These are phyloP conservation scores for Yoshiicerus persimilis DNA, from an alignment of 1,140 invertebrate species.

Conservation along the genomic window DNA sequence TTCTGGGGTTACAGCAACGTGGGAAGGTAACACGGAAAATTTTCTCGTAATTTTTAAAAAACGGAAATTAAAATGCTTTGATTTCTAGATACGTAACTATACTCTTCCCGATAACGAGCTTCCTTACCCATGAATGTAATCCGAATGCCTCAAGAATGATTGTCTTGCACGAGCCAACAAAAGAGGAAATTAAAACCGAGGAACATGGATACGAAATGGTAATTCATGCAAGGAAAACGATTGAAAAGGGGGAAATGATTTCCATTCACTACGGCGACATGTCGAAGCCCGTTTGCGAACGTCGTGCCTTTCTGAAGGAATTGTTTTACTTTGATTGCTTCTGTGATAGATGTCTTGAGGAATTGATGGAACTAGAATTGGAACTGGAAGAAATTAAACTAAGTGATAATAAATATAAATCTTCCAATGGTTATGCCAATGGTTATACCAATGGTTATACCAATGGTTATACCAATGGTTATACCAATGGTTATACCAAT, in stretches of 20 bases:
- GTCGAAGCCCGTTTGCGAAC: not conserved
- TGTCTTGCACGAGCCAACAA: too few relatives aligned
- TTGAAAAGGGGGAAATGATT: conserved; percentile 23
- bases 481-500: too few relatives aligned
- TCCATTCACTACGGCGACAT: conserved; percentile 30
- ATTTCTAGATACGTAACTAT: conserved; percentile 29
- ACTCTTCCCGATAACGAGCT: conserved; percentile 29
- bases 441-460: too few relatives aligned
- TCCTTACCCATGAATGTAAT: conserved; percentile 42
- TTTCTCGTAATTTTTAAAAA: not conserved
- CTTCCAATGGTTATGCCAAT: too few relatives aligned
- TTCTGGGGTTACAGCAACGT: conserved; percentile 31
- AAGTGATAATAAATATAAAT: not conserved
- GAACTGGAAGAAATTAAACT: not conserved
- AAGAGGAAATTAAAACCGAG: not conserved
- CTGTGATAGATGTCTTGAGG: conserved; percentile 17
- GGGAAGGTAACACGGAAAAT: not conserved
- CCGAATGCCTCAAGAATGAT: conserved; percentile 37
- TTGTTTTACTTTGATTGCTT: conserved; percentile 36
- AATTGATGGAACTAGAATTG: too few relatives aligned
- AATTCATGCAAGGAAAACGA: not conserved
- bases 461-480: too few relatives aligned
- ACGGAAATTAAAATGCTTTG: not conserved
- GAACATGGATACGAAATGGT: not conserved
- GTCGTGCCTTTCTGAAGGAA: not conserved